A percentile compares a stretch with the other conserved stretches of the same genome.
Evolutionary conservation across 2,888 invertebrate species (phyloP).

Genomic region (Eristalis pertinax): DNA sequence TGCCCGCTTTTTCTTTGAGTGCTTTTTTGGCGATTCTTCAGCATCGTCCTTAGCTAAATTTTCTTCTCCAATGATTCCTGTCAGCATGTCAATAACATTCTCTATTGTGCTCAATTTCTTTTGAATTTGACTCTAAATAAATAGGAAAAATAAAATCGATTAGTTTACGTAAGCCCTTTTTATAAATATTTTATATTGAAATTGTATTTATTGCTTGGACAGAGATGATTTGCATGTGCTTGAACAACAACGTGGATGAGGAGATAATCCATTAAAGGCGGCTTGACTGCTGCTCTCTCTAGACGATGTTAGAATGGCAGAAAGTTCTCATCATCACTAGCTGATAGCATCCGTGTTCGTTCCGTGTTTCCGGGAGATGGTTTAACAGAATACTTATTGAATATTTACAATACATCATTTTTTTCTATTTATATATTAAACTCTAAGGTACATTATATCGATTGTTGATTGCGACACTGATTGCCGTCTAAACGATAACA

Average conservation of each 20-base stretch:
- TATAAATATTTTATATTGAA: conserved; percentile 62
- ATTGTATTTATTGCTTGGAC: conserved; percentile 68
- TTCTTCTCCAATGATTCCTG: conserved; percentile 91
- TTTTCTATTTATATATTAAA: conserved; percentile 28
- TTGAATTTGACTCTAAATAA: conserved; percentile 80
- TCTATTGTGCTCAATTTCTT: conserved; percentile 86
- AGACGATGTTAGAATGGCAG: conserved; percentile 25
- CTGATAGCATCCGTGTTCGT: conserved; percentile 27
- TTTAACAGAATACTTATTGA: conserved; percentile 53
- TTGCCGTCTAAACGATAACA: conserved; percentile 41
- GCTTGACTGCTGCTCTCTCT: conserved; percentile 45
- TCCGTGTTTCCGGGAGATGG: conserved; percentile 24
- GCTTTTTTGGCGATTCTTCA: conserved; percentile 59
- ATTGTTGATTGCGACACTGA: conserved; percentile 26
- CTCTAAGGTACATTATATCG: conserved; percentile 49
- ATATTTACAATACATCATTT: conserved; percentile 47
- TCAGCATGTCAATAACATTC: conserved; percentile 94
- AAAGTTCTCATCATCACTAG: conserved; percentile 43
- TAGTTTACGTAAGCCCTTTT: conserved; percentile 38
- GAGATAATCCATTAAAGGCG: conserved; percentile 45
- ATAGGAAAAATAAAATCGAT: conserved; percentile 36
- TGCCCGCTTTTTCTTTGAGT: conserved; percentile 60
- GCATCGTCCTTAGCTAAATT: conserved; percentile 75
- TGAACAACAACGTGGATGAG: conserved; percentile 52
- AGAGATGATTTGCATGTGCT: conserved; percentile 57